These are phyloP conservation scores for Sebastes hubbsi DNA, from an alignment of 2,797 vertebrate genomes.

Conservation along the genomic window DNA sequence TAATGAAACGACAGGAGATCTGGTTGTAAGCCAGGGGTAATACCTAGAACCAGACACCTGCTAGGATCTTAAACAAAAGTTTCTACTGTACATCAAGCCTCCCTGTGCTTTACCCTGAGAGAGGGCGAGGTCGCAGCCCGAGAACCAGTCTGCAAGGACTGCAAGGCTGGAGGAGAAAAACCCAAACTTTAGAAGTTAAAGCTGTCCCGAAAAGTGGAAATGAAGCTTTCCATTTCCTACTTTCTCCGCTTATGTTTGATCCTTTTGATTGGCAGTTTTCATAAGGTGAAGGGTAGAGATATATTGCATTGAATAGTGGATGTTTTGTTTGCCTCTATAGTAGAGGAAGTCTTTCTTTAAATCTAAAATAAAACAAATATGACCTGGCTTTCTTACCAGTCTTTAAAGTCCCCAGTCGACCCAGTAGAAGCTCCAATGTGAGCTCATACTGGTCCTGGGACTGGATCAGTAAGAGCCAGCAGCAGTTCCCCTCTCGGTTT, in stretches of 20 bases:
- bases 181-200: constrained; percentile 3
- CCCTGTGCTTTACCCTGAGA: constrained; percentile 60
- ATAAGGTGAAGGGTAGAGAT: not conserved
- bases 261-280: not conserved
- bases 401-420: constrained; percentile 4
- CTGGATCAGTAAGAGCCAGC: not conserved
- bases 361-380: not conserved
- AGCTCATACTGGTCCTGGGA: constrained; percentile 9
- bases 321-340: constrained; percentile 7
- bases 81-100: constrained; percentile 61
- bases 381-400: not conserved
- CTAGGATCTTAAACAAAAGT: constrained; percentile 38
- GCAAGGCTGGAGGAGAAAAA: constrained; percentile 25
- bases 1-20: constrained; percentile 34
- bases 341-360: constrained; percentile 12
- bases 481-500: not conserved
- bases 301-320: not conserved
- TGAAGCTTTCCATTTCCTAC: not conserved
- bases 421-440: not conserved
- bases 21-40: constrained; percentile 39
- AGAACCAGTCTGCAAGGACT: constrained; percentile 32
- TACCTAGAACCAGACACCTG: constrained; percentile 34
- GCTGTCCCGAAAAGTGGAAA: not conserved
- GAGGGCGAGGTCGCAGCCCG: constrained; percentile 39
- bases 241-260: constrained; percentile 4